Evolutionary conservation across 2,113 vertebrate species (phyloP).

Genomic region (Hippocampus mohnikei): DNA sequence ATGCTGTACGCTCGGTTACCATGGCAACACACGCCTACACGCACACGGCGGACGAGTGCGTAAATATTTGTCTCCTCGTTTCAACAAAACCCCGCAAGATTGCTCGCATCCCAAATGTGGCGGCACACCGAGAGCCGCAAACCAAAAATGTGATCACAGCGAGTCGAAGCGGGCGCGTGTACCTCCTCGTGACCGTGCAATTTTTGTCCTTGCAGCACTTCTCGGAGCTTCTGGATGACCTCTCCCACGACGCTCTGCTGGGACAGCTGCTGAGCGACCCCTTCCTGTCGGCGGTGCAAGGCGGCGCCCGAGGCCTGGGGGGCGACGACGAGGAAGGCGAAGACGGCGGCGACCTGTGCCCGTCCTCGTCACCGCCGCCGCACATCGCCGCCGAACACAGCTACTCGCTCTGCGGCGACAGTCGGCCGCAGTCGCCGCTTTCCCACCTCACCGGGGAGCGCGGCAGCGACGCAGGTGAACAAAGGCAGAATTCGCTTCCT

Average conservation of each 20-base stretch:
- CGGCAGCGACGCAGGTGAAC: constrained; percentile 83
- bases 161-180: background rate
- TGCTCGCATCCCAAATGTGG: constrained; percentile 18
- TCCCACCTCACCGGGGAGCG: constrained; percentile 81
- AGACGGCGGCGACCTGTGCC: constrained; percentile 79
- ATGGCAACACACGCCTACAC: background rate
- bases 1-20: background rate
- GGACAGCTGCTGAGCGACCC: constrained; percentile 96
- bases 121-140: background rate
- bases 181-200: background rate
- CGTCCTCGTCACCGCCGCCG: constrained; percentile 82
- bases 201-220: constrained; percentile 79
- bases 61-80: constrained; percentile 50
- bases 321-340: constrained; percentile 84
- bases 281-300: constrained; percentile 81
- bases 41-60: background rate
- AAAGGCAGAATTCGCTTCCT: background rate
- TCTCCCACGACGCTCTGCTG: constrained; percentile 90
- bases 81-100: constrained; percentile 18
- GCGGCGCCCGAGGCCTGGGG: constrained; percentile 62
- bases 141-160: background rate
- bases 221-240: constrained; percentile 92
- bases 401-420: constrained; percentile 94
- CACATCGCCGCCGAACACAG: constrained; percentile 97
- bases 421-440: constrained; percentile 88